Evolutionary conservation across 2,888 invertebrate species (phyloP), one percentile per base, ranked within the genome.

Genomic region (Branchellion lobata): DNA sequence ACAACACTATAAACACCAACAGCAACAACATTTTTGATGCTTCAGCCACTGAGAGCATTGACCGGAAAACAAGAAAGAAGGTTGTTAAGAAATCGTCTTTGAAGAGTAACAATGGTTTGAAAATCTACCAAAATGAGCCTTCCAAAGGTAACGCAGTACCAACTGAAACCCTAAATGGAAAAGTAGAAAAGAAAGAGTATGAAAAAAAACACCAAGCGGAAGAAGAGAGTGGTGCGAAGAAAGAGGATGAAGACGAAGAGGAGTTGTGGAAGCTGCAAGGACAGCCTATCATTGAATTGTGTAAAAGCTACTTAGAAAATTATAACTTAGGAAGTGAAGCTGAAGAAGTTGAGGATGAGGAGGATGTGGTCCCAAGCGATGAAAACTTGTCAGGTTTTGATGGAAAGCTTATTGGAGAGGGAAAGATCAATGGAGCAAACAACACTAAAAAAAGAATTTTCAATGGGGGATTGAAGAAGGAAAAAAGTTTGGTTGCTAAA

Each of bases 261-360:
- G 33, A 33, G n/a, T 65, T 77, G 36, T 77, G 77, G 77, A 21
- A 18, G 2, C 31, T 77, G 27, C 27, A 65, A n/a, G 61, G 36
- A 21, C 2, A 34, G 1, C 57, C 33, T n/a, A 65, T 77, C 34
- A 65, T 77, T 34, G 77, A 61, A 1, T 33, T 77, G 29, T 77
- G 77, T 31, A 57, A 61, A 24, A 33, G 61, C 1, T 31, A 31
- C 18, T 53, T 77, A 1, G 24, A 21, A 3, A 34, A 57, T 21
- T 77, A 3, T 24, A 24, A 61, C n/a, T 65, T 57, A 24, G 51
- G 27, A 51, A 51, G 53, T 1, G 27, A 24, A 29, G 53, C 29
- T 18, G 75, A 53, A 53, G 33, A 75, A 29, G 51, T 47, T 27
- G n/a, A 47, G 53, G 1, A 1, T 21, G 5, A 14, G 29, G 29